Conservation (phyloP, 92 coral and sea anemone genomes). For the Siderastrea radians region DNA sequence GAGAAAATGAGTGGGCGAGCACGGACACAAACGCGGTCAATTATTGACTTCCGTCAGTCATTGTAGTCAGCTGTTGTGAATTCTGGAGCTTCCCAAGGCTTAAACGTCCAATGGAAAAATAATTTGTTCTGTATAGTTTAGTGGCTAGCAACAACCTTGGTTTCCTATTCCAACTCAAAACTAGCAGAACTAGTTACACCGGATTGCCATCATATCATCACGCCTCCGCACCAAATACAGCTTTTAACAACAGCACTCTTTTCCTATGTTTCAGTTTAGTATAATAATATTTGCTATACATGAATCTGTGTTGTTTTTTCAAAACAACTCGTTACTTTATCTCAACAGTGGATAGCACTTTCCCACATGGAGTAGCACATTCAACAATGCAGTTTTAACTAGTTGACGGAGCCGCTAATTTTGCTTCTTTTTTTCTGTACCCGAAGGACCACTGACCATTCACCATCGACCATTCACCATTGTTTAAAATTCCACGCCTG, state of each 20-base stretch:
- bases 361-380: not conserved
- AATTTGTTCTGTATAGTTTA: not conserved
- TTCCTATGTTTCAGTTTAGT: not conserved
- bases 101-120: no score
- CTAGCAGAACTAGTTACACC: no score
- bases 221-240: not conserved
- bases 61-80: not conserved
- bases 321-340: not conserved
- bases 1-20: not conserved
- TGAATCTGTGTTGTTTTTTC: not conserved
- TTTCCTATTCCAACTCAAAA: no score
- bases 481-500: constrained; percentile 8
- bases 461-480: not conserved
- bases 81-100: not conserved
- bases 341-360: not conserved
- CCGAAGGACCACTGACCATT: constrained; percentile 4
- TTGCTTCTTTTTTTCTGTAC: not conserved
- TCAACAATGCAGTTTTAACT: not conserved
- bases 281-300: no score
- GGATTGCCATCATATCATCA: not conserved
- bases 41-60: not conserved
- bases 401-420: not conserved
- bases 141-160: not conserved
- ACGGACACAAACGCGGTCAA: not conserved
- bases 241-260: not conserved